Conservation (phyloP, 2,113 vertebrate species). For the Paramisgurnus dabryanus region DNA sequence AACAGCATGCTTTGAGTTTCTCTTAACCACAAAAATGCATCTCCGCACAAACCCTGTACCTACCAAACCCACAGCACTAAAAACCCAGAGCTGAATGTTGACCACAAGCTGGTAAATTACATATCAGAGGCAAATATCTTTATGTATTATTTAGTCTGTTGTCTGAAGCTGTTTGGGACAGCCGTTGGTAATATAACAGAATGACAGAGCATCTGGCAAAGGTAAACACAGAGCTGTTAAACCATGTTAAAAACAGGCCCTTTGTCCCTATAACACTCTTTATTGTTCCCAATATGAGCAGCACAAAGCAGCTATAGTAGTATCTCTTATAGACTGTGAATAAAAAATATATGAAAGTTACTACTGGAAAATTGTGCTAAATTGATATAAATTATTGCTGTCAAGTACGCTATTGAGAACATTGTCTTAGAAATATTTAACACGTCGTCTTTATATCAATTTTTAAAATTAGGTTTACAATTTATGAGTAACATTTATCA, state of each 20-base stretch:
- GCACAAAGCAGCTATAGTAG: no score
- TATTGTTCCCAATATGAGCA: neutral
- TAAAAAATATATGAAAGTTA: no score
- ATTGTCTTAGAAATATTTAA: no score
- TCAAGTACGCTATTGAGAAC: no score
- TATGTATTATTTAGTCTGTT: slow-evolving; percentile 39
- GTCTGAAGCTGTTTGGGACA: neutral
- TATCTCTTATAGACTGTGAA: neutral
- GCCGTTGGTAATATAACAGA: neutral
- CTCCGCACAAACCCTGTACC: slow-evolving; percentile 1
- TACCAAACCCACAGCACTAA: slow-evolving; percentile 5
- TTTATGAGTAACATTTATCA: neutral
- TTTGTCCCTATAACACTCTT: neutral
- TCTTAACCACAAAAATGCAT: slow-evolving; percentile 43
- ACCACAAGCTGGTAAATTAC: slow-evolving; percentile 19
- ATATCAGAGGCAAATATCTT: slow-evolving; percentile 26
- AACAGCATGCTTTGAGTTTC: slow-evolving; percentile 22
- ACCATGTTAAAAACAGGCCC: slow-evolving; percentile 37
- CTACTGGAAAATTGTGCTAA: neutral
- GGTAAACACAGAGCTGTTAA: slow-evolving; percentile 43
- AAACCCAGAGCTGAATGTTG: slow-evolving; percentile 11
- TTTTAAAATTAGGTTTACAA: neutral
- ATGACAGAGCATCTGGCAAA: slow-evolving; percentile 33
- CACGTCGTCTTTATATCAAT: neutral
- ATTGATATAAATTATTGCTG: neutral